These are phyloP conservation scores for Trematomus bernacchii DNA, from an alignment of 2,797 vertebrate genomes.

Conservation along the genomic window DNA sequence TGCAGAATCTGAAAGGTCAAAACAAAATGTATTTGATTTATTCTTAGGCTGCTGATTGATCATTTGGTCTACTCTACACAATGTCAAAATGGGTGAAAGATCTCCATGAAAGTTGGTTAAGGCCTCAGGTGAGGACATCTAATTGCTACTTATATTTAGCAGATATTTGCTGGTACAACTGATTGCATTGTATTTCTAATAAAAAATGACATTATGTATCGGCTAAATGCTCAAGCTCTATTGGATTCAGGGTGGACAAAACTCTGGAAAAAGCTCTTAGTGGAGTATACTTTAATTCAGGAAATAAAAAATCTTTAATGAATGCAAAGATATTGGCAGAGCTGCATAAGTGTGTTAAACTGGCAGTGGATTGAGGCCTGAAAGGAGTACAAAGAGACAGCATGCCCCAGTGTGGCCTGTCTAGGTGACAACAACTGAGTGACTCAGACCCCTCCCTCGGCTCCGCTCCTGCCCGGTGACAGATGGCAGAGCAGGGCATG, in stretches of 20 bases:
- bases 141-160: not conserved
- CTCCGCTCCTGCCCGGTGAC: constrained; percentile 80
- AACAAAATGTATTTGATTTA: not conserved
- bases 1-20: constrained; percentile 17
- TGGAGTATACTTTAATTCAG: constrained; percentile 9
- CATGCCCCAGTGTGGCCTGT: constrained; percentile 64
- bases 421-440: constrained; percentile 75
- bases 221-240: constrained; percentile 1
- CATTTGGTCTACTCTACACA: not conserved
- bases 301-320: not conserved
- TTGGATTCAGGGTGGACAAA: constrained; percentile 12
- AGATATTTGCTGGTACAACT: not conserved
- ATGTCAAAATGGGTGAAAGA: not conserved
- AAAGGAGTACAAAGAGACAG: constrained; percentile 70
- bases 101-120: not conserved
- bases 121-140: not conserved
- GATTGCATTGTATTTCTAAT: constrained; percentile 9
- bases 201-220: constrained; percentile 30
- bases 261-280: constrained; percentile 1
- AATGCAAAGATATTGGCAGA: constrained; percentile 28
- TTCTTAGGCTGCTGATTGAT: constrained; percentile 11
- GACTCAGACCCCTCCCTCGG: constrained; percentile 73
- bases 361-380: constrained; percentile 42
- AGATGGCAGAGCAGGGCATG: constrained; percentile 86
- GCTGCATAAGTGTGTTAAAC: constrained; percentile 24